These are phyloP conservation scores for Tylochromis polylepis DNA, from an alignment of 2,113 vertebrate species.

Conservation along the genomic window DNA sequence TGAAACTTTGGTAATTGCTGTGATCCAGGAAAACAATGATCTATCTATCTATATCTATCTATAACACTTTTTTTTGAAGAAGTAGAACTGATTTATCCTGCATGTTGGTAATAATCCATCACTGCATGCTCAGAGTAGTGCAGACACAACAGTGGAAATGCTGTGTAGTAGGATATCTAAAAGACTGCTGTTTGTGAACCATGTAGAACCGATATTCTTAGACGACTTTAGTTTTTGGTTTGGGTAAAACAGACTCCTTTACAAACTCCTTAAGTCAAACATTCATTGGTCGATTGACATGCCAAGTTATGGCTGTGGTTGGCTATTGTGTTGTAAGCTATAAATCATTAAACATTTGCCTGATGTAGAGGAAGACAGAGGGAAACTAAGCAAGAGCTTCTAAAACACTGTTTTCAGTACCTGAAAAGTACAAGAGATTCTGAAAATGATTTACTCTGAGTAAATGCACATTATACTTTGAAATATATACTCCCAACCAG, in stretches of 20 bases:
- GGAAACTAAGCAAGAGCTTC: background rate
- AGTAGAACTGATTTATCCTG: background rate
- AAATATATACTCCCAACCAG: background rate
- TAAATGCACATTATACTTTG: fast-evolving
- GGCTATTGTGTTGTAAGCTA: background rate
- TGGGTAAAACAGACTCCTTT: background rate
- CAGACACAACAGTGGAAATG: background rate
- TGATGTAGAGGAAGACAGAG: background rate
- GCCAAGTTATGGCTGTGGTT: background rate
- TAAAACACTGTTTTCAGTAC: background rate
- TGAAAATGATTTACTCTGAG: background rate
- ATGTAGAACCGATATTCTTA: background rate
- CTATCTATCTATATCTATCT: background rate
- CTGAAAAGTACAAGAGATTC: background rate
- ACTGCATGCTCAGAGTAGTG: background rate
- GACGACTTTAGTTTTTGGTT: background rate
- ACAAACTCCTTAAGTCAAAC: background rate
- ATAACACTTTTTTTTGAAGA: background rate
- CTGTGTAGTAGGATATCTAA: background rate
- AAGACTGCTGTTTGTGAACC: background rate
- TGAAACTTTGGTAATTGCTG: background rate
- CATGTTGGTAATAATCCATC: background rate
- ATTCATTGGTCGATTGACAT: background rate
- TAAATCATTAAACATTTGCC: background rate
- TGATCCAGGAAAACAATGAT: background rate